Percentiles rank a stretch among this genome's conserved stretches.
Evolutionary conservation across 1,140 invertebrate species (phyloP).

Genomic region (Macrostomum lignano): DNA sequence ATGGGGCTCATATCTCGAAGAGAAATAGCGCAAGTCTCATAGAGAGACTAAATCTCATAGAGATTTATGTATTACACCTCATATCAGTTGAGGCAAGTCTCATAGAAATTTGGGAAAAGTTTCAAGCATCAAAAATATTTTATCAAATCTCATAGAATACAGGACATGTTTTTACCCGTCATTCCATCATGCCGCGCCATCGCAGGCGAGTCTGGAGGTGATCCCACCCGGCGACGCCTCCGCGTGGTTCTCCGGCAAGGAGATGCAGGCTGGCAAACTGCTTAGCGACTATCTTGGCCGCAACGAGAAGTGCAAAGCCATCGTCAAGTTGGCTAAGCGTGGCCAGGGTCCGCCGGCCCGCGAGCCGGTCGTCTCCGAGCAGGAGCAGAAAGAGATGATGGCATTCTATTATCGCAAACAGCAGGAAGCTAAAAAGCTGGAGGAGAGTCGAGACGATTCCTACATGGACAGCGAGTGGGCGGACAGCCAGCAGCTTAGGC

Average conservation of each 20-base stretch:
- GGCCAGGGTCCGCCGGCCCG: conserved; percentile 52
- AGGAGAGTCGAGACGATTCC: conserved; percentile 25
- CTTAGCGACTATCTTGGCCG: conserved; percentile 44
- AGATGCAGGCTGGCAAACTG: conserved; percentile 40
- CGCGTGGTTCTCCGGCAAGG: conserved; percentile 58
- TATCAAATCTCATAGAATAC: too few relatives aligned
- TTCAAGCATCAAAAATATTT: too few relatives aligned
- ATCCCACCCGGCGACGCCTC: conserved; percentile 44
- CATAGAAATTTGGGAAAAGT: too few relatives aligned
- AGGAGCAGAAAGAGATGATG: conserved; percentile 59
- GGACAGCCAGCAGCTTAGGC: conserved; percentile 23
- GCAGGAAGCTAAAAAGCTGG: conserved; percentile 43
- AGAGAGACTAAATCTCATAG: too few relatives aligned
- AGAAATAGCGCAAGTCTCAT: too few relatives aligned
- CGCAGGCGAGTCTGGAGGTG: conserved; percentile 35
- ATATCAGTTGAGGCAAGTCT: too few relatives aligned
- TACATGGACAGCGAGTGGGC: conserved; percentile 30
- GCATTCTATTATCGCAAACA: conserved; percentile 49
- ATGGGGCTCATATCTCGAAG: too few relatives aligned
- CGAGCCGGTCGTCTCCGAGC: conserved; percentile 55
- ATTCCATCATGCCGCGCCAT: conserved; percentile 3
- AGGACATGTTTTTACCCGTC: too few relatives aligned
- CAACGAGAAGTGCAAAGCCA: conserved; percentile 60
- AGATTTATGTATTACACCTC: too few relatives aligned
- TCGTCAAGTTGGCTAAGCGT: conserved; percentile 34